Base-by-base conservation (phyloP, 1,140 invertebrate genomes). In the Leptinotarsa undecemlineata region DNA sequence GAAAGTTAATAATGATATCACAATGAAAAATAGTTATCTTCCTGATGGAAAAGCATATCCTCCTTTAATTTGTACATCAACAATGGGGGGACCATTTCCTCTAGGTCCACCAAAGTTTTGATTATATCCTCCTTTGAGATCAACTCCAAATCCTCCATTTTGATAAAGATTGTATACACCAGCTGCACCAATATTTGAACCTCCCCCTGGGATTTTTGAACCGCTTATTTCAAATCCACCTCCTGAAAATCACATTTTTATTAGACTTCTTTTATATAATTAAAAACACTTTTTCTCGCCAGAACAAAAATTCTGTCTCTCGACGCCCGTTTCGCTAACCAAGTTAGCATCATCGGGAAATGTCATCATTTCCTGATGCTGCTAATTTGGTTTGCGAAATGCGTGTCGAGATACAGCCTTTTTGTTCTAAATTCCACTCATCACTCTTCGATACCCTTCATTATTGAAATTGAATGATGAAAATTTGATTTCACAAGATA, bases 91-190 rank as follows among this genome's bases (percentile, higher is more conserved):
- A 1, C 19, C 61, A 21, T 19, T 13, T 21, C 61, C 61, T n/a
- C 17, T n/a, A 13, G 61, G 61, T 21, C 14, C n/a, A 2, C 61
- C 61, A 23, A 63, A 63, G 23, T 63, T 63, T 63, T 63, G 61
- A 19, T 23, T 63, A 23, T 63, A 63, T 13, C 61, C 61, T 4
- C 61, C 61, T 23, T 63, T 63, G 11, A 63, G 5, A 63, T 63
- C 61, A 63, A 63, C 15, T 63, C 61, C 61, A 63, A 63, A 21
- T 13, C 61, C 61, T 63, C 61, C 61, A 63, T 63, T 63, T 63
- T 3, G 19, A 3, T 63, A 63, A 13, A 63, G n/a, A 23, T 63
- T 63, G 14, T 19, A 63, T n/a, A 63, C 61, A 13, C 19, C 61
- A 63, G 61, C 61, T 3, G 61, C 61, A 63, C 61, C 61, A 13